Evolutionary conservation across 2,888 invertebrate species (phyloP).

Genomic region (Zeuzera pyrina): DNA sequence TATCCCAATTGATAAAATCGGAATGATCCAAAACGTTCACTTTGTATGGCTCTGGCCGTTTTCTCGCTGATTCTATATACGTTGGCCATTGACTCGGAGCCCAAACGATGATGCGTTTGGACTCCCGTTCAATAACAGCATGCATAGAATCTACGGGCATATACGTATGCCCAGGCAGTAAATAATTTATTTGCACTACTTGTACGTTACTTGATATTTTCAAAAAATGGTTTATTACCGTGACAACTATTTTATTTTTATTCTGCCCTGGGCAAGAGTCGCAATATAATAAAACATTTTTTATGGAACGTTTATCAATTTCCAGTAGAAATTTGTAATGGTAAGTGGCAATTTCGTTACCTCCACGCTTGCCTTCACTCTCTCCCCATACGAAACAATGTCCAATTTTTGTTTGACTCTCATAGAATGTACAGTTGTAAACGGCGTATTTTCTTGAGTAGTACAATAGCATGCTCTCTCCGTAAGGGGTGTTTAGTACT

Average conservation of each 20-base stretch:
- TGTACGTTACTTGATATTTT: slow-evolving; percentile 8
- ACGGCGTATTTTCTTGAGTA: slow-evolving; percentile 16
- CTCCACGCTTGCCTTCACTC: slow-evolving; percentile 16
- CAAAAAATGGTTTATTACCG: slow-evolving; percentile 14
- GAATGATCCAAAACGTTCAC: not conserved
- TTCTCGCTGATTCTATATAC: not conserved
- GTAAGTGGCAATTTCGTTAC: slow-evolving; percentile 15
- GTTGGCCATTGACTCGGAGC: not conserved
- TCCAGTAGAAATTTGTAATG: slow-evolving; percentile 11
- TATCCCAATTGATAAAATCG: not conserved
- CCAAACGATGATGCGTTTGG: not conserved
- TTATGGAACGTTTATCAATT: slow-evolving; percentile 14
- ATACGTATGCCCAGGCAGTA: slow-evolving; percentile 19
- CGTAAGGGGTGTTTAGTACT: slow-evolving; percentile 16
- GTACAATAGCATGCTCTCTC: slow-evolving; percentile 13
- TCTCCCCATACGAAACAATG: slow-evolving; percentile 18
- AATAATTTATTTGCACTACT: slow-evolving; percentile 19
- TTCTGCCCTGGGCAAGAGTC: slow-evolving; percentile 20
- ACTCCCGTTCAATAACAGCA: not conserved
- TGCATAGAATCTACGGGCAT: not conserved
- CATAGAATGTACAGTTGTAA: slow-evolving; percentile 17
- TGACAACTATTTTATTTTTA: slow-evolving; percentile 18
- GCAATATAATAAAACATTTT: slow-evolving; percentile 14
- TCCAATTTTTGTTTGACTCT: slow-evolving; percentile 14
- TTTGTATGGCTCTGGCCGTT: not conserved